Evolutionary conservation across 2,113 vertebrate species (phyloP).

Genomic region (Cheilinus undulatus): DNA sequence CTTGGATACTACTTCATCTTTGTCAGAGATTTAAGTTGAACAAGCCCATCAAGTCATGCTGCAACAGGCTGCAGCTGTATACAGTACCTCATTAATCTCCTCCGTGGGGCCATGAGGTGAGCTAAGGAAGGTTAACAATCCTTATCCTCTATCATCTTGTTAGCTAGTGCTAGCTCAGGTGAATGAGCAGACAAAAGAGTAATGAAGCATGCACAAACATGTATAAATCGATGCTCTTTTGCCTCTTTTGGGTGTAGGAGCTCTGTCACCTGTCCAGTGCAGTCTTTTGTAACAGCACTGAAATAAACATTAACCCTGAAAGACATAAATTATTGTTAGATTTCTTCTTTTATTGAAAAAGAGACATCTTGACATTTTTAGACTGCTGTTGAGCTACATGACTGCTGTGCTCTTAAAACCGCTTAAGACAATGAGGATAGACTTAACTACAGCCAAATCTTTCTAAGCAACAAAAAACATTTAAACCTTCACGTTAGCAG

Average conservation of each 20-base stretch:
- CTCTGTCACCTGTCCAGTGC: not conserved
- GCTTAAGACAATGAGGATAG: not conserved
- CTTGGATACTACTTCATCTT: not conserved
- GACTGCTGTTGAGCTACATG: not conserved
- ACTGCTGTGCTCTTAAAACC: not conserved
- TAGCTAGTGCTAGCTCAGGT: slow-evolving; percentile 53
- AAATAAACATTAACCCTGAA: not conserved
- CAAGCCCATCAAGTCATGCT: not conserved
- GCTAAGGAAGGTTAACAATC: slow-evolving; percentile 41
- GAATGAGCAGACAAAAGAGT: slow-evolving; percentile 21
- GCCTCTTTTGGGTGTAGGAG: not conserved
- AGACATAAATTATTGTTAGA: too few species aligned
- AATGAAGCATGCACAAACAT: not conserved
- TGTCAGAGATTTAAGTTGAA: not conserved
- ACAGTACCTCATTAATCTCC: slow-evolving; percentile 30
- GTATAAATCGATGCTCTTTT: not conserved
- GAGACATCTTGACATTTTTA: not conserved
- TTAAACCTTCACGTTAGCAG: not conserved
- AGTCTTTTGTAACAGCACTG: not conserved
- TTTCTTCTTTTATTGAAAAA: not conserved
- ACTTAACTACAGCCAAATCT: not conserved
- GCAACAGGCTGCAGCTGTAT: not conserved
- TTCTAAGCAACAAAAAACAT: not conserved
- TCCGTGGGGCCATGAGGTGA: slow-evolving; percentile 5
- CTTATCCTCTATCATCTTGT: slow-evolving; percentile 71